Base-by-base conservation (phyloP, 2,888 invertebrate species). In the Tetranychus piercei region DNA sequence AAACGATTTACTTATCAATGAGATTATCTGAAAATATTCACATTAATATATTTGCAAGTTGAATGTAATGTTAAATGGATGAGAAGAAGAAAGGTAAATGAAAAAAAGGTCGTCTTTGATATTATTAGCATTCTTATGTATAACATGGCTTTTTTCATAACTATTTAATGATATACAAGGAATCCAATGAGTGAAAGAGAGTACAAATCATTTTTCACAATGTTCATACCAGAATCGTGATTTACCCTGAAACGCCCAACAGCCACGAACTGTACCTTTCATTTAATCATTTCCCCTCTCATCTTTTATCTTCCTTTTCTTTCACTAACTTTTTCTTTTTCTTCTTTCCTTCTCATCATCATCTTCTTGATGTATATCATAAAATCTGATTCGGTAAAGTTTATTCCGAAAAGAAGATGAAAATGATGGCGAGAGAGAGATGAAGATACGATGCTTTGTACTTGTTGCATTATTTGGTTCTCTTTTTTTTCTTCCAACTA, bases 321-420 rank as follows among this genome's bases (percentile, higher is more conserved):
- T 67, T 23, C 8, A n/a, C n/a, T 20, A 20, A 5, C 23, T 20
- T 69, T 23, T 69, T 22, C 22, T 69, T 5, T n/a, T 20, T 20
- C 69, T 69, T 69, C 1, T 69, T 69, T 69, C 34, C 11, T 44
- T 43, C 23, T 45, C 72, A 34, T 34, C 45, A 44, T 72, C 72
- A 1, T 23, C 69, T 22, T 34, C 34, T 71, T 44, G 71, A n/a
- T 34, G 23, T 44, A 71, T 71, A 71, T 71, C 43, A 67, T 88
- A 73, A 3, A 80, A 81, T 45, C 80, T 79, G 74, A 84, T 88
- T 88, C 81, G 34, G 81, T 78, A 77, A 79, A 45, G n/a, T 44
- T 44, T 44, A 71, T 23, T 71, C 55, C 44, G 66, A 44, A 15
- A 55, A 15, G 6, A 55, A 15, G 55, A 55, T 55, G 55, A 55